A percentile compares a stretch with the other conserved stretches of the same genome.
Evolutionary conservation across 2,888 invertebrate species (phyloP).

Genomic region (Dryadula phaetusa): DNA sequence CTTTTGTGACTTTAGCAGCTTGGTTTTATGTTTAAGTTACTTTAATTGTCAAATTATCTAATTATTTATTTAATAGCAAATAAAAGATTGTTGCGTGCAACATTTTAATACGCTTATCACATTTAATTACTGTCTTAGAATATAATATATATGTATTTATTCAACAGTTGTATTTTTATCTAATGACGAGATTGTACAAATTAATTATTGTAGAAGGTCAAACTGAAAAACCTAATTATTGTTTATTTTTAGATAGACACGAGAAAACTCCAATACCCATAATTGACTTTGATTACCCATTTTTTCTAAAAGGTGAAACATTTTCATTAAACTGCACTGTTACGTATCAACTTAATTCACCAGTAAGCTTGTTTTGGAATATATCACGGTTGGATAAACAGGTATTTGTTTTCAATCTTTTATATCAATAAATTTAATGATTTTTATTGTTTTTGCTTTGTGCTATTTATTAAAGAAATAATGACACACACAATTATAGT

Average conservation of each 20-base stretch:
- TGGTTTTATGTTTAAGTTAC: neutral
- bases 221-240: constrained; percentile 10
- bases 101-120: constrained; percentile 30
- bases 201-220: constrained; percentile 2
- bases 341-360: constrained; percentile 52
- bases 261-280: constrained; percentile 55
- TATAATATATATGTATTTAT: constrained; percentile 7
- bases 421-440: neutral
- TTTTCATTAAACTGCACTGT: constrained; percentile 70
- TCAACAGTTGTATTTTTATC: neutral
- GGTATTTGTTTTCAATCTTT: neutral
- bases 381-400: constrained; percentile 48
- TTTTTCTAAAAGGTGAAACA: constrained; percentile 64
- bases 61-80: constrained; percentile 14
- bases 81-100: constrained; percentile 29
- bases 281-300: constrained; percentile 46
- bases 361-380: constrained; percentile 61
- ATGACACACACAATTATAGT: too few relatives aligned
- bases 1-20: constrained; percentile 16
- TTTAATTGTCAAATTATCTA: constrained; percentile 1
- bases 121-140: constrained; percentile 10
- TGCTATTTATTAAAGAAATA: too few relatives aligned
- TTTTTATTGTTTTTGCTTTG: neutral
- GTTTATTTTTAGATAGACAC: constrained; percentile 48
- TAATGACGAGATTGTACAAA: neutral